Evolutionary conservation across 2,797 vertebrate genomes (phyloP), one percentile per base, ranked within the genome.

Genomic region (Hapalemur alaotrensis): DNA sequence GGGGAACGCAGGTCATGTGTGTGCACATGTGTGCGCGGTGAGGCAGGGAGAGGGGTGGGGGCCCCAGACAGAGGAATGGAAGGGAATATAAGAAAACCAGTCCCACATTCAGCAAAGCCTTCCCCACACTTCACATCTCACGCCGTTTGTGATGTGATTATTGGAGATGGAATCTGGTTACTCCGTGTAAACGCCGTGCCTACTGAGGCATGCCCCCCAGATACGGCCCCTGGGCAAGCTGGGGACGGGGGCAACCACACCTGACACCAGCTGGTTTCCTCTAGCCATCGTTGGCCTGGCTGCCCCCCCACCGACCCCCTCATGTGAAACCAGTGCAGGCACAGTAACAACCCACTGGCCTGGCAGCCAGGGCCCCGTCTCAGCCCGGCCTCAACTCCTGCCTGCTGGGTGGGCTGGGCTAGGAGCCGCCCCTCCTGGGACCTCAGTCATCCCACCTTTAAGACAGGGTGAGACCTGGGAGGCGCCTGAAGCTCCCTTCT

Each of bases 31-130:
- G 38, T 5, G 8, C 2, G 2, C 14, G 30, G 32, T 8, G 3
- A 3, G 0, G n/a, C 2, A 0, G 78, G 41, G 41, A 30, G 9
- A 82, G 0, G 14, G 25, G 20, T 2, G 12, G 14, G 25, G 11
- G 11, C 43, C n/a, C 7, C 8, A 43, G 50, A 41, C 30, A 79
- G 43, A 28, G 22, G 32, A 69, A 30, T 2, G 1, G 43, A 43
- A 9, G 7, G 30, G 67, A 75, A 48, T 46, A 63, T 7, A 12
- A 76, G 75, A 80, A 83, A 69, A 46, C 7, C 1, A 1, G 41
- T 23, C 0, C 0, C 25, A 13, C 20, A 20, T 65, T 79, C 41
- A 96, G 84, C 95, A 25, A 59, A 78, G 28, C 38, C 61, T 35
- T 94, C 59, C 78, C 38, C 15, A 9, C n/a, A n/a, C 17, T 48